Base-by-base conservation (phyloP, 2,888 invertebrate genomes). In the Caenorhabditis plicata region DNA sequence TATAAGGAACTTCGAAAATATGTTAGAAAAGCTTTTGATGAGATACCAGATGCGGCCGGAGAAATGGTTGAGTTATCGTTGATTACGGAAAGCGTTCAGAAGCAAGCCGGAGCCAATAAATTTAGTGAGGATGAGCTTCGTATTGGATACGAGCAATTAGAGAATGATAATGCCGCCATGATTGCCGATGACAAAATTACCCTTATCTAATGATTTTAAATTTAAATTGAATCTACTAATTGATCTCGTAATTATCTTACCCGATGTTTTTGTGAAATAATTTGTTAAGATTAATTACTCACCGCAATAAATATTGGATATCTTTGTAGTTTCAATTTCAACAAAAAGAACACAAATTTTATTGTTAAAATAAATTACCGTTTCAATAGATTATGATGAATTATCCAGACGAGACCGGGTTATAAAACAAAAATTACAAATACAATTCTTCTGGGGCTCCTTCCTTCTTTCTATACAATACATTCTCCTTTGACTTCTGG, bases 371-470 rank as follows among this genome's bases (percentile, higher is more conserved):
- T n/a, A n/a, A n/a, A n/a, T n/a, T n/a, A n/a, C n/a, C n/a, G n/a
- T n/a, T n/a, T n/a, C n/a, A n/a, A n/a, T n/a, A n/a, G n/a, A n/a
- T n/a, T n/a, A n/a, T n/a, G n/a, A n/a, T n/a, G n/a, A n/a, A n/a
- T n/a, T n/a, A n/a, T n/a, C n/a, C n/a, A n/a, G n/a, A n/a, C n/a
- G n/a, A n/a, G n/a, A n/a, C n/a, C n/a, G n/a, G n/a, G n/a, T n/a
- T n/a, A n/a, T n/a, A n/a, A n/a, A n/a, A n/a, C n/a, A n/a, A n/a
- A n/a, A 49, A 54, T 55, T 65, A 98, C 81, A 98, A 87, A 85
- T 98, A 98, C 51, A 98, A 87, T 71, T 96, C 96, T 85, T 99
- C 98, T 1, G 98, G 98, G 39, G 95, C 95, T 68, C 96, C 96
- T 85, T 98, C 98, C 82, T 98, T 96, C 86, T 98, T 98, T 58